Percentiles rank a stretch among this genome's conserved stretches.
Conservation (phyloP, 2,888 invertebrate species). For the Hetaerina titia region DNA sequence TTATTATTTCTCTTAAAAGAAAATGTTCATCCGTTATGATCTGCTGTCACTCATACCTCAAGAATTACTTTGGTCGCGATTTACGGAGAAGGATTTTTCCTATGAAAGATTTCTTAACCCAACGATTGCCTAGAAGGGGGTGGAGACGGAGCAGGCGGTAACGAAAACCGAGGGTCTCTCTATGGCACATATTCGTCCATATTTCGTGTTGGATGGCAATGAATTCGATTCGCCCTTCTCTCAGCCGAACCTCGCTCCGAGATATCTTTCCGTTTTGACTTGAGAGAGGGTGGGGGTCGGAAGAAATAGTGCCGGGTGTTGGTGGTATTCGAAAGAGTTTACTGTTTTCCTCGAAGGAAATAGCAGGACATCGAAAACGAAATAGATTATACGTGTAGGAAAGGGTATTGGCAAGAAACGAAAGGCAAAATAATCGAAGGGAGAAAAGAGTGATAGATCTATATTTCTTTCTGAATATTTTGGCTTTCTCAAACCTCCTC, state of each 20-base stretch:
- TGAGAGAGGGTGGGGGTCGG: background rate
- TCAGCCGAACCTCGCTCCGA: background rate
- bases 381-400: background rate
- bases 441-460: background rate
- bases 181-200: background rate
- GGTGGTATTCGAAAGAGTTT: background rate
- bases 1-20: too few species aligned
- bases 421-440: background rate
- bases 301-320: background rate
- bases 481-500: background rate
- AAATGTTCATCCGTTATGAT: too few species aligned
- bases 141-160: background rate
- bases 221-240: slow-evolving; percentile 22
- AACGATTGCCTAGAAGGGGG: background rate
- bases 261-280: background rate
- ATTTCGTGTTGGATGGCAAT: slow-evolving; percentile 40
- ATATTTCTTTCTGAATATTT: background rate
- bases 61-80: background rate
- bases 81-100: background rate
- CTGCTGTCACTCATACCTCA: too few species aligned
- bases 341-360: background rate
- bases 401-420: background rate
- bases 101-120: background rate
- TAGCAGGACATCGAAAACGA: background rate
- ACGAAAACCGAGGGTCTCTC: too few species aligned